phyloP scores from a whole-genome alignment of 2,113 vertebrate species.

The Phainopepla nitens region DNA sequence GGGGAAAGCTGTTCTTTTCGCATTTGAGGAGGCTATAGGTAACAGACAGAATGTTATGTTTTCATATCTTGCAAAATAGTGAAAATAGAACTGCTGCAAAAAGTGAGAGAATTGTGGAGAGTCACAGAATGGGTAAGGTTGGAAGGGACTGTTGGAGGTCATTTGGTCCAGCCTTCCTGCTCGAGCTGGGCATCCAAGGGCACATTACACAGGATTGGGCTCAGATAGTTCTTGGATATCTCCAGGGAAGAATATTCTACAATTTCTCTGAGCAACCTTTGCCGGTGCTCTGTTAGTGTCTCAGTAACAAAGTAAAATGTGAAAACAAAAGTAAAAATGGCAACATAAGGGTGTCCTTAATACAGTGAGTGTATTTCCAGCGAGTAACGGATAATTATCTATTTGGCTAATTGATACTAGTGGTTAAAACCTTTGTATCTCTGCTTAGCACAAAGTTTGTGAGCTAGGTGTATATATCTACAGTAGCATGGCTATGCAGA shows the following conservation, averaged over 20 bases:
- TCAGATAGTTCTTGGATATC: neutral
- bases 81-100: neutral
- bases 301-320: neutral
- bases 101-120: neutral
- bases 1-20: conserved; percentile 91
- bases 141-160: neutral
- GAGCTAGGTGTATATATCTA: neutral
- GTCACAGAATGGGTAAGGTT: neutral
- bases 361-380: neutral
- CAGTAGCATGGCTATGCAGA: neutral
- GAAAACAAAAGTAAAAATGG: neutral
- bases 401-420: neutral
- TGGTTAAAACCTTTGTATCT: neutral
- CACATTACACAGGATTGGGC: neutral
- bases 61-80: neutral
- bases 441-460: neutral
- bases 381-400: neutral
- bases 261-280: neutral
- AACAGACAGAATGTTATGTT: conserved; percentile 2
- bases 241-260: neutral
- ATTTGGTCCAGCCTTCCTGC: neutral
- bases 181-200: neutral
- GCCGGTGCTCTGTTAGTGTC: neutral
- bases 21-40: conserved; percentile 98
- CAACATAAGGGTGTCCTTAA: neutral